These are phyloP conservation scores for Rambutsinella grinnellia DNA, from an alignment of 2,888 invertebrate genomes.

Conservation along the genomic window DNA sequence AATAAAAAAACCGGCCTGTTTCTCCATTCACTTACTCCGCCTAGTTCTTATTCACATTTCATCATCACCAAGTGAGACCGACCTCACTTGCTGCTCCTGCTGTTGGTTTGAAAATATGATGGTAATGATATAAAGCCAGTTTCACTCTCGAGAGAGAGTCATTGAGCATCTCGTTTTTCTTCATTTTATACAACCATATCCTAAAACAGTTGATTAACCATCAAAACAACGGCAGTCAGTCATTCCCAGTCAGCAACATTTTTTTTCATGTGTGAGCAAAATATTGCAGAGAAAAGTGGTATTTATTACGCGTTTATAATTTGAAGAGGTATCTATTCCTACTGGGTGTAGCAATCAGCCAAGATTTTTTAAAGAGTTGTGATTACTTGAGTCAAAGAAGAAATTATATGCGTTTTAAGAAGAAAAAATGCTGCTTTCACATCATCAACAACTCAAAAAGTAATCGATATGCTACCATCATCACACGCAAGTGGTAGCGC, in stretches of 20 bases:
- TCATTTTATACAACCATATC: constrained; percentile 42
- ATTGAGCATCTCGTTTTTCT: constrained; percentile 46
- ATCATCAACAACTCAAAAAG: constrained; percentile 12
- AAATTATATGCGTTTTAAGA: constrained; percentile 8
- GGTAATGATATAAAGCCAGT: constrained; percentile 3
- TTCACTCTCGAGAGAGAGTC: constrained; percentile 12
- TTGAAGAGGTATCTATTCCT: too few species aligned
- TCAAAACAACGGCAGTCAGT: constrained; percentile 28
- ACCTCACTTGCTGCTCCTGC: constrained; percentile 45
- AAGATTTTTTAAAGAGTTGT: constrained; percentile 28
- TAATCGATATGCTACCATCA: constrained; percentile 17
- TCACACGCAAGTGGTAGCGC: not conserved
- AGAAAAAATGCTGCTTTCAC: constrained; percentile 34
- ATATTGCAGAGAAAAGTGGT: constrained; percentile 21
- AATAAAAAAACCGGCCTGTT: constrained; percentile 40
- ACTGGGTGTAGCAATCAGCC: too few species aligned
- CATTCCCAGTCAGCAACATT: constrained; percentile 34
- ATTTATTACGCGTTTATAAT: constrained; percentile 22
- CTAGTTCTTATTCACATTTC: constrained; percentile 20
- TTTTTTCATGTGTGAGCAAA: constrained; percentile 34
- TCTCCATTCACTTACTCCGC: constrained; percentile 5
- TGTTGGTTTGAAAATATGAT: constrained; percentile 15
- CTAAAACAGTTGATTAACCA: constrained; percentile 38
- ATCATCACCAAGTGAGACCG: constrained; percentile 46
- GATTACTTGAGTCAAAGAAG: constrained; percentile 22